Percentiles rank a stretch among this genome's conserved stretches.
These are phyloP conservation scores for Tupiocoris notatus DNA, from an alignment of 2,888 invertebrate genomes.

Conservation along the genomic window DNA sequence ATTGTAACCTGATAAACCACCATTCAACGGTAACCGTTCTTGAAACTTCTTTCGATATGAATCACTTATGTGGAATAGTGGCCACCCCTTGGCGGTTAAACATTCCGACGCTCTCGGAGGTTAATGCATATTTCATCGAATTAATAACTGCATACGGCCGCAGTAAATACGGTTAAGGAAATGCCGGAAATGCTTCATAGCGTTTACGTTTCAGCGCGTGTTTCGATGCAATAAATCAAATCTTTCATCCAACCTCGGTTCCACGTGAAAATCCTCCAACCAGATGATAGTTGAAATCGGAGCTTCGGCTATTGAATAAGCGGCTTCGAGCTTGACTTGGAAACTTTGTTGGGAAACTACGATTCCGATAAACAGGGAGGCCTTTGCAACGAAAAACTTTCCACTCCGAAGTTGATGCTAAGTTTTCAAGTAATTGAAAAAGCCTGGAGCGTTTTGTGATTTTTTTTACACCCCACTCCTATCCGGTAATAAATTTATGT, in stretches of 20 bases:
- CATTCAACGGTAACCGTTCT: no score
- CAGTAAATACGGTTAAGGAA: neutral
- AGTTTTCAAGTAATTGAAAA: neutral
- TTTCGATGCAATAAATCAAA: neutral
- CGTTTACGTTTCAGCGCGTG: neutral
- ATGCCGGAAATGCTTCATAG: neutral
- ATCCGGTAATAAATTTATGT: neutral
- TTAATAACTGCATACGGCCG: neutral
- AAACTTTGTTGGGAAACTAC: neutral
- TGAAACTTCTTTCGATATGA: no score
- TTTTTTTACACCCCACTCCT: neutral
- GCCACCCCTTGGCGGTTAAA: no score
- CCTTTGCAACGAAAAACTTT: neutral
- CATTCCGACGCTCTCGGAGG: neutral
- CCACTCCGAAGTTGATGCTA: neutral
- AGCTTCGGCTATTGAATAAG: neutral
- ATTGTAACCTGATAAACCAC: no score
- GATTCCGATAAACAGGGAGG: neutral
- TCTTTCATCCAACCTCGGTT: neutral
- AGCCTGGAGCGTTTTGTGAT: neutral
- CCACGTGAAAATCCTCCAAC: neutral
- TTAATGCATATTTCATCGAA: neutral
- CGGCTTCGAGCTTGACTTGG: neutral
- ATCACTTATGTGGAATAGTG: no score
- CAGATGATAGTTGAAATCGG: neutral